Percentiles rank a stretch among this genome's conserved stretches.
phyloP scores from a whole-genome alignment of 2,888 invertebrate genomes.

The Atrina japonica region DNA sequence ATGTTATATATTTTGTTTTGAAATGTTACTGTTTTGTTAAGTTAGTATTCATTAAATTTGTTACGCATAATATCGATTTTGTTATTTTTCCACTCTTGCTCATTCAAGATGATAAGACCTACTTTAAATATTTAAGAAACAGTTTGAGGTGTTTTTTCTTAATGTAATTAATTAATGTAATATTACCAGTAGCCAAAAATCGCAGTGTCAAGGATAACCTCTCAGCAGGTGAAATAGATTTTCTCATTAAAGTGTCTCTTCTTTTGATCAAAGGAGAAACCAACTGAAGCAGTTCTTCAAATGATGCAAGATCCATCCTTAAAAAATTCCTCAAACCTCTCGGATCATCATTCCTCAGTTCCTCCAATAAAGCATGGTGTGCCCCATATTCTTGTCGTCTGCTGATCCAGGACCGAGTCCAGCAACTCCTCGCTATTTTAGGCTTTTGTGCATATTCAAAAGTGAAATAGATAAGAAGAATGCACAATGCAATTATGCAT shows the following conservation, averaged over 20 bases:
- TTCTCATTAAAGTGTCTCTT: constrained; percentile 27
- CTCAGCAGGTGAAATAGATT: constrained; percentile 32
- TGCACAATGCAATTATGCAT: too few relatives aligned
- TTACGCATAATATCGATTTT: too few relatives aligned
- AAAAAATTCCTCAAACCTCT: too few relatives aligned
- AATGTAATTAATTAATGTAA: neutral
- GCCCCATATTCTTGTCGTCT: constrained; percentile 17
- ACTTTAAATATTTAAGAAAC: too few relatives aligned
- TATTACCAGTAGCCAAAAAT: constrained; percentile 35
- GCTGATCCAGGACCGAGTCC: constrained; percentile 27
- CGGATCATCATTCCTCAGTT: constrained; percentile 37
- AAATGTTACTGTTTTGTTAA: too few relatives aligned
- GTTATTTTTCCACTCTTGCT: too few relatives aligned
- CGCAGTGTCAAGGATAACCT: constrained; percentile 42
- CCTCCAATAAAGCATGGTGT: constrained; percentile 25
- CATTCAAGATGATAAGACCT: too few relatives aligned
- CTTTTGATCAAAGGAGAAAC: constrained; percentile 37
- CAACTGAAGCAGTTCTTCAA: constrained; percentile 23
- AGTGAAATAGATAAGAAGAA: too few relatives aligned
- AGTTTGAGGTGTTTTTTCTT: too few relatives aligned
- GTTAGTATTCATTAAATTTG: too few relatives aligned
- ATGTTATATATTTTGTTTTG: too few relatives aligned
- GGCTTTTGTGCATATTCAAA: too few relatives aligned
- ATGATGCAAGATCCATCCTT: constrained; percentile 28
- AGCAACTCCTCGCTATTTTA: constrained; percentile 8